Evolutionary conservation across 1,140 invertebrate genomes (phyloP), one percentile per base, ranked within the genome.

Genomic region (Apolygus lucorum): DNA sequence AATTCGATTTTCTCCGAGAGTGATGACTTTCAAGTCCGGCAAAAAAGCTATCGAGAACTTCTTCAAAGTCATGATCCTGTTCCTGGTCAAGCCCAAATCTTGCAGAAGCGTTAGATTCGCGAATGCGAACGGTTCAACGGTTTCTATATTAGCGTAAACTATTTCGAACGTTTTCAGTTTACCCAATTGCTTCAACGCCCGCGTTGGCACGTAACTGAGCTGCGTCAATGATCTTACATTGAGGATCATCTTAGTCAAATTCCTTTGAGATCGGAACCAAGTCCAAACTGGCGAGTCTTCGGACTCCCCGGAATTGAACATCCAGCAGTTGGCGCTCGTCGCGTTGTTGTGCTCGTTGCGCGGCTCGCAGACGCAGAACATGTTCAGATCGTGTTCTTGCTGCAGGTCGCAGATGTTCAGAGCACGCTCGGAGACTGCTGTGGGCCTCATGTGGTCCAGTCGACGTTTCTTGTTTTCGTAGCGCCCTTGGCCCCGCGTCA

Each of bases 1-100:
- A 54, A 92, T 86, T 72, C 81, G 81, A 77, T 92, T 92, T 63
- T 88, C 85, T 69, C 87, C 85, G 68, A 92, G 78, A 76, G 84
- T 86, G 67, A 91, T 81, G 2, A 83, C 79, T 4, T 83, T 83
- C 54, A 92, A 77, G 69, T 85, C 85, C 0, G 81, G 82, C 71
- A 90, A 81, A 72, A 87, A 83, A 22, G 85, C 82, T 74, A 93
- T 88, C 0, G 89, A 82, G 73, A 86, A 83, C 72, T 83, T 82
- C 68, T 82, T 82, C 59, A 92, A 75, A 0, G 75, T 80, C 68
- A 83, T 79, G 13, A 93, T 89, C 71, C 83, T 81, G 77, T 90
- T 91, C 54, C 84, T 82, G 1, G 82, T 83, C 28, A 92, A 76
- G 2, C 82, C 82, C 68, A 90, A 84, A 71, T 88, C 84, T 65